Conservation (phyloP, 2,113 vertebrate species). For the Calypte anna region DNA sequence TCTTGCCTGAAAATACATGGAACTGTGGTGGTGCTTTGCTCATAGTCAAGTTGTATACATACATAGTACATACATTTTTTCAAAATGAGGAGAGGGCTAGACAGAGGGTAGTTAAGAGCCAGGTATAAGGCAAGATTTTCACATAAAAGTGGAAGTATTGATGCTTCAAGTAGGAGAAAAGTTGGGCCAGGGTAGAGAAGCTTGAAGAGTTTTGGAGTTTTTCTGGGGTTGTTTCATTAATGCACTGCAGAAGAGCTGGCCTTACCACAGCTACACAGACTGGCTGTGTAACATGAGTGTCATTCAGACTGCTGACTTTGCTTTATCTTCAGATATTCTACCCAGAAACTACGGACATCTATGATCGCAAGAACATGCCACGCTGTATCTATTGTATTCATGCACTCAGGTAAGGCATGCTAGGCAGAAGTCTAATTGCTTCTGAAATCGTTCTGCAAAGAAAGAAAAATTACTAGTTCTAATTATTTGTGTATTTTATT, state of each 20-base stretch:
- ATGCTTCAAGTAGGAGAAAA: background rate
- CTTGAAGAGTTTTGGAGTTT: background rate
- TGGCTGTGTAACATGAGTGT: background rate
- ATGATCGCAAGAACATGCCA: constrained; percentile 99
- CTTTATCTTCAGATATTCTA: constrained; percentile 92
- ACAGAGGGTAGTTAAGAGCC: background rate
- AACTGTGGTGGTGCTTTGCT: background rate
- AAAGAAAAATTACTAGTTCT: background rate
- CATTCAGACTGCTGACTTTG: constrained; percentile 3
- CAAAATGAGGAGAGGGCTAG: background rate
- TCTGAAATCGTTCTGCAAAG: background rate
- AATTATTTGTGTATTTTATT: constrained; percentile 16
- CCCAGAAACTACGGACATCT: constrained; percentile 98
- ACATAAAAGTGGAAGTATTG: background rate
- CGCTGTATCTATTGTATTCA: constrained; percentile 98
- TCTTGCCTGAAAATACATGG: background rate
- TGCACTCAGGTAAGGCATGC: constrained; percentile 89
- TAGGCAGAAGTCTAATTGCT: background rate
- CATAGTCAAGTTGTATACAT: background rate
- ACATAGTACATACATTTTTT: background rate
- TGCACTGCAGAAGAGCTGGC: background rate
- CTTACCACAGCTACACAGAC: background rate
- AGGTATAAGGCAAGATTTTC: background rate
- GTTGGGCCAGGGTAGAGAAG: background rate
- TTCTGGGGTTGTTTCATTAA: background rate